These are phyloP conservation scores for Loriculus beryllinus DNA, from an alignment of 2,797 vertebrate genomes.

Conservation along the genomic window DNA sequence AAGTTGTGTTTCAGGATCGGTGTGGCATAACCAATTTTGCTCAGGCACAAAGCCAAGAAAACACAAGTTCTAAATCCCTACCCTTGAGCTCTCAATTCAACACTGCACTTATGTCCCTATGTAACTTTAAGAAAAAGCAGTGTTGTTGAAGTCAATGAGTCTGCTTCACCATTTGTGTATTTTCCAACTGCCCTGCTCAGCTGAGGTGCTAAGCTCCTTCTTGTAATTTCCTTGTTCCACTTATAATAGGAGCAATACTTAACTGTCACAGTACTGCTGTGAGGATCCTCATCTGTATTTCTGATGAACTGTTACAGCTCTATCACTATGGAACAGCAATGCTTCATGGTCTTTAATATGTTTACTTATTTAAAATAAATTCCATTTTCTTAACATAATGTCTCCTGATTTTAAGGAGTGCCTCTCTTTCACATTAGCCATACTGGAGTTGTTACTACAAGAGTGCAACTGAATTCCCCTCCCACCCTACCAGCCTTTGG, in stretches of 20 bases:
- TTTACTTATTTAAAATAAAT: background rate
- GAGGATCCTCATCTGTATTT: background rate
- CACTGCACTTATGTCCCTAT: background rate
- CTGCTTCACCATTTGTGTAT: background rate
- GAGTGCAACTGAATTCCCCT: background rate
- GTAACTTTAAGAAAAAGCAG: constrained; percentile 8
- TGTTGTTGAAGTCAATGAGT: background rate
- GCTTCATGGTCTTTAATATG: background rate
- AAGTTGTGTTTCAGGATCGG: constrained; percentile 36
- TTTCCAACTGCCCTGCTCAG: background rate
- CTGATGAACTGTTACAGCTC: background rate
- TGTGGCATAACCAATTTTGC: constrained; percentile 64
- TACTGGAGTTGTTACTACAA: background rate
- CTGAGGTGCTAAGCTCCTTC: background rate
- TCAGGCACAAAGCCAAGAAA: constrained; percentile 50
- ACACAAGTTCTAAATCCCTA: constrained; percentile 49
- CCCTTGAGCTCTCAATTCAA: constrained; percentile 29
- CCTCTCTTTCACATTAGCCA: background rate
- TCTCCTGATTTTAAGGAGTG: background rate
- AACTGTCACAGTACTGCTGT: background rate
- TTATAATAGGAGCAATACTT: background rate
- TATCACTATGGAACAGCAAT: rapidly evolving
- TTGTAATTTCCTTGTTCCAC: background rate
- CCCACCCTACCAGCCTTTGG: background rate
- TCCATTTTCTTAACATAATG: background rate